phyloP scores from a whole-genome alignment of 2,888 invertebrate species.

The Stomorhina lunata region DNA sequence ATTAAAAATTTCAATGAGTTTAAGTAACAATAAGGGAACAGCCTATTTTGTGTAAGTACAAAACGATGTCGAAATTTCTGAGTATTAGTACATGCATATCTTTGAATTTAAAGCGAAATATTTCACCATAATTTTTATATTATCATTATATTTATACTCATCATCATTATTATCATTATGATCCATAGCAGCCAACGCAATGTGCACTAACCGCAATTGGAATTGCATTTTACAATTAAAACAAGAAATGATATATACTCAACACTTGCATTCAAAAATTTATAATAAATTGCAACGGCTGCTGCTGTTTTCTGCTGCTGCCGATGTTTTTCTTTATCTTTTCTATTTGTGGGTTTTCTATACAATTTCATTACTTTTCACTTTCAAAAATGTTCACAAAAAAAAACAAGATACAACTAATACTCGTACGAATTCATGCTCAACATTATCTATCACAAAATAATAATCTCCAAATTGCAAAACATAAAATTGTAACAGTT shows the following conservation, averaged over 20 bases:
- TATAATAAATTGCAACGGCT: conserved; percentile 29
- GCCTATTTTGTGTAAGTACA: too few species aligned
- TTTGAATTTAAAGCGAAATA: too few species aligned
- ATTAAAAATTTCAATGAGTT: neutral
- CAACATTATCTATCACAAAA: neutral
- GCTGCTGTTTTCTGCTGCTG: neutral
- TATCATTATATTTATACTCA: too few species aligned
- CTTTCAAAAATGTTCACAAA: conserved; percentile 47
- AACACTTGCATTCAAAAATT: neutral
- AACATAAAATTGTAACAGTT: conserved; percentile 51
- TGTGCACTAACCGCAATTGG: conserved; percentile 10
- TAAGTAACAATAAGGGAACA: too few species aligned
- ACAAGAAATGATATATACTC: conserved; percentile 25
- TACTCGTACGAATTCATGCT: neutral
- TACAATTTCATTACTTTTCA: conserved; percentile 50
- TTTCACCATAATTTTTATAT: too few species aligned
- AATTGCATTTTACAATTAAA: conserved; percentile 20
- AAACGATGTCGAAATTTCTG: too few species aligned
- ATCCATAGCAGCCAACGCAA: neutral
- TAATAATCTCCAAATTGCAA: conserved; percentile 43
- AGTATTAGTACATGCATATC: too few species aligned
- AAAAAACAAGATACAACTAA: neutral
- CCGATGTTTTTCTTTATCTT: neutral
- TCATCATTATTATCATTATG: neutral
- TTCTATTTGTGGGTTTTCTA: conserved; percentile 11